These are phyloP conservation scores for Symphodus melops DNA, from an alignment of 2,113 vertebrate species.

Conservation along the genomic window DNA sequence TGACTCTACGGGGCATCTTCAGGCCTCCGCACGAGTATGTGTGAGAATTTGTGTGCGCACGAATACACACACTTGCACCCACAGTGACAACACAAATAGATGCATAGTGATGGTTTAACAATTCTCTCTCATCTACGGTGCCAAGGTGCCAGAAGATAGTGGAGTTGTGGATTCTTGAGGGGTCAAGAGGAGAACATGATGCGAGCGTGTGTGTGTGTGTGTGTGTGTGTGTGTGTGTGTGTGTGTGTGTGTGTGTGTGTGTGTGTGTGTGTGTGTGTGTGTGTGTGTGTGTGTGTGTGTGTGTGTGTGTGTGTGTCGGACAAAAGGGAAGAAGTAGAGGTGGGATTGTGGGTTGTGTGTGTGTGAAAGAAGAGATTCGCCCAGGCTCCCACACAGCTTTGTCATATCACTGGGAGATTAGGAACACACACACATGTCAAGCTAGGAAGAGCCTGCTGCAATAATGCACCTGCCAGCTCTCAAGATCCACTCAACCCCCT, in stretches of 20 bases:
- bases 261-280: constrained; percentile 43
- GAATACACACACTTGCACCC: neutral
- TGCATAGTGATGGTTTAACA: constrained; percentile 30
- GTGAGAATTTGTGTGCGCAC: constrained; percentile 6
- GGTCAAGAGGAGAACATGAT: constrained; percentile 63
- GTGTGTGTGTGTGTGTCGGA: constrained; percentile 38
- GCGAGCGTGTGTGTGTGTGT: constrained; percentile 19
- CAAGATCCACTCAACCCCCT: constrained; percentile 70
- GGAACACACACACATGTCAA: constrained; percentile 80
- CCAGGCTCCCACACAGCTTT: constrained; percentile 77
- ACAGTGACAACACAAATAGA: constrained; percentile 38
- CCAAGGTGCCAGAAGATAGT: constrained; percentile 40
- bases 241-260: constrained; percentile 15
- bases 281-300: constrained; percentile 28
- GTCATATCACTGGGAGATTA: constrained; percentile 82
- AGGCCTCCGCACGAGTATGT: constrained; percentile 17
- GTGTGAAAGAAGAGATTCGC: constrained; percentile 70
- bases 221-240: constrained; percentile 46
- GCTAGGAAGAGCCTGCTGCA: constrained; percentile 72
- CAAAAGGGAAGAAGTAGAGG: constrained; percentile 35
- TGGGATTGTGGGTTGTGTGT: constrained; percentile 16
- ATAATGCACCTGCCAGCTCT: constrained; percentile 82
- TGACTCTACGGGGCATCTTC: constrained; percentile 2
- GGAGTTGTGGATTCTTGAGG: constrained; percentile 45
- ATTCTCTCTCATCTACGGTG: constrained; percentile 42